Evolutionary conservation across 2,888 invertebrate species (phyloP), one percentile per base, ranked within the genome.

Genomic region (Trachelus iudaicus): DNA sequence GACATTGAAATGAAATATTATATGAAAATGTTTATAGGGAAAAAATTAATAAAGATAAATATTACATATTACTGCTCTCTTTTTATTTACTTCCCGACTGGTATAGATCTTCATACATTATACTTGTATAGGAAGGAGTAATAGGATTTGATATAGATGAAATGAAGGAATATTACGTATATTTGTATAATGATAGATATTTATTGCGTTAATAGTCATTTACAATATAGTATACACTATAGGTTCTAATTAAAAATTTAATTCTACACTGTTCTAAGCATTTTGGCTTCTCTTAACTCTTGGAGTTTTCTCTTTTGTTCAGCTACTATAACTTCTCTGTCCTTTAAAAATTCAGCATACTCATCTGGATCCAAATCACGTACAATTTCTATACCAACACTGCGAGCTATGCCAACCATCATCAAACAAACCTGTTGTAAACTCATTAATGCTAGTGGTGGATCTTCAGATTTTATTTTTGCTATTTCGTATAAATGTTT

Each of bases 401-500:
- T 94, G 84, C 95, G 94, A 11, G 98, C 97, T 76, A 95, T 93
- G 1, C 96, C 95, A 83, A 98, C 94, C 13, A 98, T 88, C 94
- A 95, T 94, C 82, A 94, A 93, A 89, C 98, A 98, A 87, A 99
- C 94, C 89, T 96, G 94, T 92, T 97, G 88, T 81, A 96, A 86
- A 13, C 93, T 89, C 82, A 92, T 92, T 86, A 94, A 93, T 86
- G 95, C 94, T 34, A 95, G 90, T 0, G 95, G 92, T 4, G 97
- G 96, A 92, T 99, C 99, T 89, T 96, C 93, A n/a, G 95, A 93
- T 92, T 99, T 99, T n/a, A 99, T 96, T 91, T 95, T 94, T 0
- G 99, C 99, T 89, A 99, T 99, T 94, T 99, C 99, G 92, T 98
- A 99, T 23, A 99, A 92, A 92, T 99, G 99, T 91, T 98, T 99